These are phyloP conservation scores for Troilus luridus DNA, from an alignment of 2,888 invertebrate species.

Conservation along the genomic window DNA sequence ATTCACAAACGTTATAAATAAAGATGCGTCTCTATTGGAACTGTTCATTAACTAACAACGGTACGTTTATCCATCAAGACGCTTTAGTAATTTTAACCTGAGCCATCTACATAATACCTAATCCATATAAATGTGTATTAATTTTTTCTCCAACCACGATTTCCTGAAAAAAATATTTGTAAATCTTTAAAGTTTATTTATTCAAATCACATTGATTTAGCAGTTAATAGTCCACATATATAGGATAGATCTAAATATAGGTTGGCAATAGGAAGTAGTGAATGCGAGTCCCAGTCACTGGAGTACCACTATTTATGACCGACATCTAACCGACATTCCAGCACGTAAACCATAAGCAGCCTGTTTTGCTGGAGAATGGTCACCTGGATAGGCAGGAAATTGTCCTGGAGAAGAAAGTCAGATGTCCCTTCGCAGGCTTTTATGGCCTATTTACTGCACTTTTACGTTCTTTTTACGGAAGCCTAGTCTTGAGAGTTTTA, in stretches of 20 bases:
- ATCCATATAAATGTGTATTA: too few species aligned
- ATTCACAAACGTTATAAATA: too few species aligned
- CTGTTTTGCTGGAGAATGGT: slow-evolving; percentile 33
- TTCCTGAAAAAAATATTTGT: too few species aligned
- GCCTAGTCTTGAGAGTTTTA: not conserved
- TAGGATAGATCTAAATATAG: not conserved
- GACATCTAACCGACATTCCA: slow-evolving; percentile 26
- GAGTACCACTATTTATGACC: slow-evolving; percentile 36
- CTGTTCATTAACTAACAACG: too few species aligned
- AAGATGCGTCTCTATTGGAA: too few species aligned
- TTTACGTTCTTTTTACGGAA: slow-evolving; percentile 19
- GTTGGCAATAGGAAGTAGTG: slow-evolving; percentile 20
- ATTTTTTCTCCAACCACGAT: too few species aligned
- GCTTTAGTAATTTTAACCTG: too few species aligned
- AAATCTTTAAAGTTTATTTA: too few species aligned
- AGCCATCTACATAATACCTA: too few species aligned
- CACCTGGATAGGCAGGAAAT: slow-evolving; percentile 32
- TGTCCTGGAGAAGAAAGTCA: slow-evolving; percentile 36
- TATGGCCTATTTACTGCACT: slow-evolving; percentile 37
- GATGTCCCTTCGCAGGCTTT: not conserved
- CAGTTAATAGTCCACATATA: too few species aligned
- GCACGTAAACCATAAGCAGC: slow-evolving; percentile 46
- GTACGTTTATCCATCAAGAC: too few species aligned
- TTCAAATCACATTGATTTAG: too few species aligned
- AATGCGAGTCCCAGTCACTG: not conserved